phyloP scores from a whole-genome alignment of 2,113 vertebrate species.

The Chunga burmeisteri region DNA sequence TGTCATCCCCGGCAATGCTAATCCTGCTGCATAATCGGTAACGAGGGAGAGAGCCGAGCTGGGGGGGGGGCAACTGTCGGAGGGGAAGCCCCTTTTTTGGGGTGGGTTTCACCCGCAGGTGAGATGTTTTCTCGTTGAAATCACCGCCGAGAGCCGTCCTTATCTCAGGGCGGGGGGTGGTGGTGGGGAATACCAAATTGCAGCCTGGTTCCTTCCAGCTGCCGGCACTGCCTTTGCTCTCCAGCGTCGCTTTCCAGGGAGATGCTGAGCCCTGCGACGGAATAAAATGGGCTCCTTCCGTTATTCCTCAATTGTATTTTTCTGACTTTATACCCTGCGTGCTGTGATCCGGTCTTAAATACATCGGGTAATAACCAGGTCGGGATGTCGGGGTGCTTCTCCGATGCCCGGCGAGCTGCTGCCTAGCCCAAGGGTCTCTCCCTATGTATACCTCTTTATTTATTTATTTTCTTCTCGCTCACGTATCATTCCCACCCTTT shows the following conservation, averaged over 20 bases:
- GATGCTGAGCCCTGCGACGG: not conserved
- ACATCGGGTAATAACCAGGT: rapidly evolving
- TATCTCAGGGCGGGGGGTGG: not conserved
- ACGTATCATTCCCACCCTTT: rapidly evolving
- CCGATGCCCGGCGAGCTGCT: rapidly evolving
- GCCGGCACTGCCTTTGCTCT: not conserved
- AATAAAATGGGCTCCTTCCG: not conserved
- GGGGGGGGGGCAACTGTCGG: not conserved
- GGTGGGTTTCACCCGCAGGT: not conserved
- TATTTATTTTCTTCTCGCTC: not conserved
- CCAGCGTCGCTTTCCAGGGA: not conserved
- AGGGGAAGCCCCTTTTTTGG: not conserved
- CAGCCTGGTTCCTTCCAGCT: not conserved
- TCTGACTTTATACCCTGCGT: not conserved
- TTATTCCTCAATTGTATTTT: not conserved
- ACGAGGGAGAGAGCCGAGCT: not conserved
- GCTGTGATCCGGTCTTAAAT: rapidly evolving
- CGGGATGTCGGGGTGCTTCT: not conserved
- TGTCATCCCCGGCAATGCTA: not conserved
- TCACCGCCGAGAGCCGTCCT: not conserved
- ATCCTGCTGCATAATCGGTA: not conserved
- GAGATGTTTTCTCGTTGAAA: not conserved
- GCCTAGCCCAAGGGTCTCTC: not conserved
- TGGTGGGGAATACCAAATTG: no score
- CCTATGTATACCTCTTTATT: no score